Evolutionary conservation across 2,797 vertebrate species (phyloP), one percentile per base, ranked within the genome.

Genomic region (Phalloptychus januarius): DNA sequence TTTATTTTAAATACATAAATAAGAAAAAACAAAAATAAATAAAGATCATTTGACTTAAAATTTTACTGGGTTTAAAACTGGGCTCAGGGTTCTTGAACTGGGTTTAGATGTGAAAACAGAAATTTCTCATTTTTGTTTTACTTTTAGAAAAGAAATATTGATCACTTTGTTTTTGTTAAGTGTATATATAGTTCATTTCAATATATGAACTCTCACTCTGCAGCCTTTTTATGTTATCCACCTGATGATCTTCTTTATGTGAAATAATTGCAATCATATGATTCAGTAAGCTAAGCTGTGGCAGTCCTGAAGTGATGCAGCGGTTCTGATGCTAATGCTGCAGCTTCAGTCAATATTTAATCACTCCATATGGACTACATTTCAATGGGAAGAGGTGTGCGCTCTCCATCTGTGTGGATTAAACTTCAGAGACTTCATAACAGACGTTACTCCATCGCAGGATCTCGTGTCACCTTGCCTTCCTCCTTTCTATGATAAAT

Each of bases 291-390:
- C 23, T 52, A 25, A 10, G 50, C 50, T 52, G 48, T 8, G 50
- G 10, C 23, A 25, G 50, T 20, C 50, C 16, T 31, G 56, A n/a
- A 54, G 56, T 61, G 3, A 67, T 67, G 36, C 63, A 67, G 36
- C 8, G 12, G 20, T 58, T 40, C 48, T 58, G 2, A 46, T 74
- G 40, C 52, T 56, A 70, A 52, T 69, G 4, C 46, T 45, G 20
- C 15, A 4, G 44, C 1, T 75, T 65, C 67, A 52, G 67, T 48
- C 28, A 80, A 75, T 52, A 79, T 73, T 50, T 79, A 72, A 46
- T 70, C 40, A 16, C 25, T 45, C 70, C 46, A 44, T 20, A 16
- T 8, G n/a, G 67, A 80, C 71, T 50, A 63, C 25, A 70, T 44
- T 28, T 70, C 45, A 45, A 70, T 16, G 13, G 25, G 67, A 45